Percentiles rank a stretch among this genome's conserved stretches.
phyloP scores from a whole-genome alignment of 2,113 vertebrate genomes.

The Xerus inauris region DNA sequence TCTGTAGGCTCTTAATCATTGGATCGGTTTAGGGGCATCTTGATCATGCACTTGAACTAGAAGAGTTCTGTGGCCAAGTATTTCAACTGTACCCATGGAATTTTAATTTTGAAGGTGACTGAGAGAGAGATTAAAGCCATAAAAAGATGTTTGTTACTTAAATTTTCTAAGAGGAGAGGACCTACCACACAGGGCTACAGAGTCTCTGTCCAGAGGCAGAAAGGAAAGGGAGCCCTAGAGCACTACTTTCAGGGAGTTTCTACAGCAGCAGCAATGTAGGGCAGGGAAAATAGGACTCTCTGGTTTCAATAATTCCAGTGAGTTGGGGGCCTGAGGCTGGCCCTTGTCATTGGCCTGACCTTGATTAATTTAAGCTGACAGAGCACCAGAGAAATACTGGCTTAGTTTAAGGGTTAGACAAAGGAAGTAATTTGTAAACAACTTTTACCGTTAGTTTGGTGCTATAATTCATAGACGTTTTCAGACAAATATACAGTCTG shows the following conservation, averaged over 20 bases:
- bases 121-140: neutral
- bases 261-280: neutral
- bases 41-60: slow-evolving; percentile 35
- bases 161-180: neutral
- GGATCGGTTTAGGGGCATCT: neutral
- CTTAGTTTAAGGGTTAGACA: neutral
- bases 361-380: neutral
- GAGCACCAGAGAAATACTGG: neutral
- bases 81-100: neutral
- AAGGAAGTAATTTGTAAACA: neutral
- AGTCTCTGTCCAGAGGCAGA: neutral
- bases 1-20: neutral
- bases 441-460: neutral
- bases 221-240: neutral
- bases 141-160: neutral
- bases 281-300: neutral
- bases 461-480: neutral
- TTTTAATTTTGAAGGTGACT: neutral
- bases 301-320: neutral
- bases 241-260: neutral
- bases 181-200: neutral
- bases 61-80: neutral
- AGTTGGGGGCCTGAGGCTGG: neutral
- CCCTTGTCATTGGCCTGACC: neutral
- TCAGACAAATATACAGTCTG: neutral